Conservation (phyloP, 2,888 invertebrate genomes). For the Theodoxus fluviatilis region DNA sequence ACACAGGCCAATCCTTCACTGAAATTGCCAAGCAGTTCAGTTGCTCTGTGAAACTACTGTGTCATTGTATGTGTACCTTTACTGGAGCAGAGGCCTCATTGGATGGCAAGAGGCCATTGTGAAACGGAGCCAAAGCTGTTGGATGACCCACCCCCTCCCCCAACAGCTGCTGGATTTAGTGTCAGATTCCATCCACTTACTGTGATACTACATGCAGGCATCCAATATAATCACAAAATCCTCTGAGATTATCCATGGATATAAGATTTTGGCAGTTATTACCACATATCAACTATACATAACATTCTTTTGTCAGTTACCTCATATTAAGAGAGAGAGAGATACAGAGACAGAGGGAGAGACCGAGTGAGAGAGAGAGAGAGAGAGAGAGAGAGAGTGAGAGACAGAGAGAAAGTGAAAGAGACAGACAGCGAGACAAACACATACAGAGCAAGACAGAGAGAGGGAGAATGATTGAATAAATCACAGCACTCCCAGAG, state of each 20-base stretch:
- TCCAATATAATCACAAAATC: neutral
- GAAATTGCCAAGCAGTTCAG: too few species aligned
- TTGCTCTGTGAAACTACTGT: too few species aligned
- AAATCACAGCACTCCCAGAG: neutral
- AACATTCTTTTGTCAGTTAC: neutral
- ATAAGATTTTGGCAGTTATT: neutral
- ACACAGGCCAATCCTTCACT: too few species aligned
- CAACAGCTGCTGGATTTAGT: too few species aligned
- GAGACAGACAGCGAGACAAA: conserved; percentile 2
- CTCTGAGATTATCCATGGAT: neutral
- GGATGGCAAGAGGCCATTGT: too few species aligned
- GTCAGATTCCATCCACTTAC: too few species aligned
- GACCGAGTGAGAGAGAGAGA: neutral
- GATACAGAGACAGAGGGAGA: neutral
- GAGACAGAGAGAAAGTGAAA: neutral
- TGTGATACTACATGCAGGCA: too few species aligned
- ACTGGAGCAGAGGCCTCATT: too few species aligned
- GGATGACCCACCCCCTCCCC: too few species aligned
- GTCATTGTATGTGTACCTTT: too few species aligned
- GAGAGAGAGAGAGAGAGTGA: neutral
- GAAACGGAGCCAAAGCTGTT: too few species aligned
- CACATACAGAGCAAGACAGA: neutral
- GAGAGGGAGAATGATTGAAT: neutral
- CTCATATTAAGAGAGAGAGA: neutral
- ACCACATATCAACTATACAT: neutral